These are phyloP conservation scores for Calameuta filiformis DNA, from an alignment of 2,888 invertebrate genomes.

Conservation along the genomic window DNA sequence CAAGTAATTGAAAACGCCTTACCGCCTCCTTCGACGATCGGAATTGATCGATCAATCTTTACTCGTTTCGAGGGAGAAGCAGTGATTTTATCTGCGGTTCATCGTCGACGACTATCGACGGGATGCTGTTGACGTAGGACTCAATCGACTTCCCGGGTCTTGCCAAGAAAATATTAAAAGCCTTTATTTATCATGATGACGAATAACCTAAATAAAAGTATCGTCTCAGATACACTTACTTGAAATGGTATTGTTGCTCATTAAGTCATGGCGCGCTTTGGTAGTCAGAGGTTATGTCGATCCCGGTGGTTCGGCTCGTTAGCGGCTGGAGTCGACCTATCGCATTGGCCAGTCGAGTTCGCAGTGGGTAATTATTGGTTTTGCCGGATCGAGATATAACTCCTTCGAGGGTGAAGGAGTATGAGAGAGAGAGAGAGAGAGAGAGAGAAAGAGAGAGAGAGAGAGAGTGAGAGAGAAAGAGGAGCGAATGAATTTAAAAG, in stretches of 20 bases:
- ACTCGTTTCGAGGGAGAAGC: not conserved
- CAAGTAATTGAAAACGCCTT: constrained; percentile 48
- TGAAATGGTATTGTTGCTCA: not conserved
- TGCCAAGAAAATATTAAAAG: not conserved
- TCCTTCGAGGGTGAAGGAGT: not conserved
- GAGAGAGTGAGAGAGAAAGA: no score
- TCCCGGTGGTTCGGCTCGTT: not conserved
- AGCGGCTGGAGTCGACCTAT: not conserved
- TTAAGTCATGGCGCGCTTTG: not conserved
- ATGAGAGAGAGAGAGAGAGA: no score
- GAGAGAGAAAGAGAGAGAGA: no score
- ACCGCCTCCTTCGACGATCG: not conserved
- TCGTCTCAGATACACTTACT: not conserved
- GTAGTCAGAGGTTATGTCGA: not conserved
- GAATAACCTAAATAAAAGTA: not conserved
- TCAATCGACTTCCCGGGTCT: not conserved
- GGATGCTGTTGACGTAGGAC: not conserved
- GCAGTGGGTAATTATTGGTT: not conserved
- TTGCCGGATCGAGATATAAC: constrained; percentile 1
- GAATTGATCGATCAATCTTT: not conserved
- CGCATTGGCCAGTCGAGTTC: not conserved
- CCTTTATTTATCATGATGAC: not conserved
- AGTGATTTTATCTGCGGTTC: not conserved
- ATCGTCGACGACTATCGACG: not conserved
- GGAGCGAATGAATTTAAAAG: not conserved